Percentiles rank a stretch among this genome's conserved stretches.
Conservation (phyloP, 30 jellyfish, hydroid and myxozoan species). For the Rhopilema esculentum region DNA sequence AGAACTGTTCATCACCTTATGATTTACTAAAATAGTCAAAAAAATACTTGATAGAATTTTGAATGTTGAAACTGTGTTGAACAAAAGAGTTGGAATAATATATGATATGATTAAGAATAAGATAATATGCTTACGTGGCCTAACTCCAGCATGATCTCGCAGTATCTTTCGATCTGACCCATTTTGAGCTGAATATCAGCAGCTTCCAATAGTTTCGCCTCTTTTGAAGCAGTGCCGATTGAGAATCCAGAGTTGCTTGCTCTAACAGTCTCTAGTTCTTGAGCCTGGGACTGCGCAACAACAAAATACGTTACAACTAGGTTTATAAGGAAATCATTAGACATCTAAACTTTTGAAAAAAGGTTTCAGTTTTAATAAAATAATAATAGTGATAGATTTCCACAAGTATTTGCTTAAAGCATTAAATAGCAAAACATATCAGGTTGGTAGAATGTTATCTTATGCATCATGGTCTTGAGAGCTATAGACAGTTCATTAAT, state of each 20-base stretch:
- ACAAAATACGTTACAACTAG: not conserved
- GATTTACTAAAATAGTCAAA: no score
- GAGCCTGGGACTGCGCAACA: conserved; percentile 77
- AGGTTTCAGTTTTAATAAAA: no score
- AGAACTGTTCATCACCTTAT: no score
- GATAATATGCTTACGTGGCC: conserved; percentile 52
- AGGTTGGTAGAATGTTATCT: no score
- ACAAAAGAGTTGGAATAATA: no score
- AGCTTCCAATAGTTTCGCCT: conserved; percentile 72
- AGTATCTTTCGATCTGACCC: conserved; percentile 86
- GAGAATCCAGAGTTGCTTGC: conserved; percentile 61
- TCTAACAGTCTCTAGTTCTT: conserved; percentile 79
- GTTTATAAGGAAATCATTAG: not conserved
- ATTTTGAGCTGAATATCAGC: conserved; percentile 76
- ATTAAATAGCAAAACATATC: no score
- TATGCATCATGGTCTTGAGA: no score
- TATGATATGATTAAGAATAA: not conserved
- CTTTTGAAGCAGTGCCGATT: conserved; percentile 75
- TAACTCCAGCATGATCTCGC: conserved; percentile 86
- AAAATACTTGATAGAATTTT: no score
- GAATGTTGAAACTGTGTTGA: no score
- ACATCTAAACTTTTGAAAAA: not conserved
- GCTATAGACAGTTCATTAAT: no score
- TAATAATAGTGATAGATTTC: no score
- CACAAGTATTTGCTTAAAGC: no score